phyloP scores from a whole-genome alignment of 2,888 invertebrate genomes.

The Holacanthella duospinosa region DNA sequence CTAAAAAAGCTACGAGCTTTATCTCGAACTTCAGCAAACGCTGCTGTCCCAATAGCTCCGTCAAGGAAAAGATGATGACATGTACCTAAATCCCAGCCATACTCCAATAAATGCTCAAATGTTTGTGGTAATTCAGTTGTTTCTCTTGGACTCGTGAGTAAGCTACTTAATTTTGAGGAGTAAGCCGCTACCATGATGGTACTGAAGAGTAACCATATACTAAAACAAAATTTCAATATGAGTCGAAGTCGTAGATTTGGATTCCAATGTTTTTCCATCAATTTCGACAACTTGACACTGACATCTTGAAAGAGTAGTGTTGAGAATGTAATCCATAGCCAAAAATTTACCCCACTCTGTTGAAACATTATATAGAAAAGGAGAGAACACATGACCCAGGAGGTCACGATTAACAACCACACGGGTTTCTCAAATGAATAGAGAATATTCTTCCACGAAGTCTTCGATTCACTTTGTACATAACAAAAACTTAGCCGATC shows the following conservation, averaged over 20 bases:
- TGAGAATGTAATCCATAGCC: neutral
- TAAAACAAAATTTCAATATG: neutral
- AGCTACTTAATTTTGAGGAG: neutral
- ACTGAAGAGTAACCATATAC: neutral
- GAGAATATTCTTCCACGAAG: constrained; percentile 1
- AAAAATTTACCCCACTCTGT: neutral
- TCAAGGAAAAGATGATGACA: neutral
- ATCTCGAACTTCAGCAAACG: neutral
- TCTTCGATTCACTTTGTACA: neutral
- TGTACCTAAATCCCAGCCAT: neutral
- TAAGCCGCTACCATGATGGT: neutral
- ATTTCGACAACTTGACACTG: neutral
- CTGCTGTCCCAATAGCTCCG: neutral
- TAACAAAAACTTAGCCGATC: neutral
- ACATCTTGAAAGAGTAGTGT: neutral
- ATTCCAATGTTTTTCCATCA: neutral
- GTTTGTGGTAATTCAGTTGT: neutral
- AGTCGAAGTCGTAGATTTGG: neutral
- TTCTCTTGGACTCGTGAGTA: neutral
- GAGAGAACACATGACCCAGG: neutral
- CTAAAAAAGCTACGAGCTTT: neutral
- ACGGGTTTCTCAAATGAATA: neutral
- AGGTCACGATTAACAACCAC: neutral
- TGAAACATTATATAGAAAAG: neutral
- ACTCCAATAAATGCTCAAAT: neutral